Base-by-base conservation (phyloP, 1,140 invertebrate species). In the Anastrepha ludens region DNA sequence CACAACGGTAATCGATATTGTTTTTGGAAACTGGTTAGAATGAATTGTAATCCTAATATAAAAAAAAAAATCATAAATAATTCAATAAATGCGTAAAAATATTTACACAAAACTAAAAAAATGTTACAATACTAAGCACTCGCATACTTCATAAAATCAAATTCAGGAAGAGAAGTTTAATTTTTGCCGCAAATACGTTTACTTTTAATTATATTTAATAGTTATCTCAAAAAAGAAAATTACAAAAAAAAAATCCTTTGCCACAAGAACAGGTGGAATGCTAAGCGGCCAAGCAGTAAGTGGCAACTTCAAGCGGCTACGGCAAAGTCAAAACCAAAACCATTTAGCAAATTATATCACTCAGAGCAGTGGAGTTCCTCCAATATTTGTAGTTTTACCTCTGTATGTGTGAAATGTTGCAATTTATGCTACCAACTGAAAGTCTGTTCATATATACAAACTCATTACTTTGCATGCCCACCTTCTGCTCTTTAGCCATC, bases 331-430 rank as follows among this genome's bases (percentile, higher is more conserved):
- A 47, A 47, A 74, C 0, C 67, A 74, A 74, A 74, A 41, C 41
- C 67, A 74, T 74, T 74, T 74, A 74, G 67, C 13, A 74, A 74
- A 74, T 47, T 74, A 74, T 74, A 41, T 47, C 67, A 74, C 41
- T 74, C 67, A 47, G 15, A 47, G 15, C 1, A 17, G 41, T 15
- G 2, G 13, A 74, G 13, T 13, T 70, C 20, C 0, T 39, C 9
- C 29, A 55, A 55, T 55, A 55, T 55, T 55, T 55, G 50, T 11
- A 55, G 29, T 55, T 55, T 11, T 55, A 55, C 50, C 11, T 3
- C 15, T 41, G 13, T 15, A 17, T 44, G 15, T 74, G 5, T 47
- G 39, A 17, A 62, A 74, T 44, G 67, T 44, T 55, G 11, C 50
- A 55, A 4, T 8, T n/a, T 67, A 17, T 44, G 67, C 29, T 11